A percentile compares a stretch with the other conserved stretches of the same genome.
phyloP scores from a whole-genome alignment of 2,113 vertebrate species.

The Uria lomvia region DNA sequence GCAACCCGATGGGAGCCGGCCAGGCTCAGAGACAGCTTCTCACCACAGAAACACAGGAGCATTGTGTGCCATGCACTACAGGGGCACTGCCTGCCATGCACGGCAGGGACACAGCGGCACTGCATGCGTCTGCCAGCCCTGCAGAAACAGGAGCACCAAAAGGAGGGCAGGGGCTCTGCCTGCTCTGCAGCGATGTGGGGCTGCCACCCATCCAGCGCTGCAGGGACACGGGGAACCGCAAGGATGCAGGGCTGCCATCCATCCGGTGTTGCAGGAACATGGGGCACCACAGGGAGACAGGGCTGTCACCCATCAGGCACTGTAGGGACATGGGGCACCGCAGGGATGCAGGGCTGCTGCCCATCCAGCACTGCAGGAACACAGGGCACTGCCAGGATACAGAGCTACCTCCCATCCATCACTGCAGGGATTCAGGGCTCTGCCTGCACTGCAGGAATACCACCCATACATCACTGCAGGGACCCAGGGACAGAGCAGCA shows the following conservation, averaged over 20 bases:
- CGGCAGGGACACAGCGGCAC: not conserved
- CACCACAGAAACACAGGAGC: conserved; percentile 23
- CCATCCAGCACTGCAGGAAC: not conserved
- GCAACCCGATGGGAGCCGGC: not conserved
- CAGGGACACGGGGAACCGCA: not conserved
- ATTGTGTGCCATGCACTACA: conserved; percentile 17
- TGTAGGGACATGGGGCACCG: not conserved
- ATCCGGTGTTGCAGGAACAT: too few relatives aligned
- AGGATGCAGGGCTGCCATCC: not conserved
- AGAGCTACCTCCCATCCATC: not conserved
- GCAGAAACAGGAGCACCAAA: not conserved
- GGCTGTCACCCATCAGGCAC: not conserved
- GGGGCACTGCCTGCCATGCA: conserved; percentile 6
- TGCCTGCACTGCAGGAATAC: not conserved
- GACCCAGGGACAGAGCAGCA: not conserved
- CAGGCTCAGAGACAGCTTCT: not conserved
- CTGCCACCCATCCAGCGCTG: not conserved
- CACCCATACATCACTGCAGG: not conserved
- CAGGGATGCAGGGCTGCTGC: too few relatives aligned
- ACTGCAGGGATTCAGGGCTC: not conserved
- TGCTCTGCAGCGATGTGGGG: not conserved
- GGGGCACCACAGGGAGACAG: not conserved
- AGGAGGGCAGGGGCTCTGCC: not conserved
- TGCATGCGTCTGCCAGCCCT: not conserved
- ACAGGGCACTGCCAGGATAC: not conserved